Base-by-base conservation (phyloP, 2,113 vertebrate genomes). In the Helogale parvula region DNA sequence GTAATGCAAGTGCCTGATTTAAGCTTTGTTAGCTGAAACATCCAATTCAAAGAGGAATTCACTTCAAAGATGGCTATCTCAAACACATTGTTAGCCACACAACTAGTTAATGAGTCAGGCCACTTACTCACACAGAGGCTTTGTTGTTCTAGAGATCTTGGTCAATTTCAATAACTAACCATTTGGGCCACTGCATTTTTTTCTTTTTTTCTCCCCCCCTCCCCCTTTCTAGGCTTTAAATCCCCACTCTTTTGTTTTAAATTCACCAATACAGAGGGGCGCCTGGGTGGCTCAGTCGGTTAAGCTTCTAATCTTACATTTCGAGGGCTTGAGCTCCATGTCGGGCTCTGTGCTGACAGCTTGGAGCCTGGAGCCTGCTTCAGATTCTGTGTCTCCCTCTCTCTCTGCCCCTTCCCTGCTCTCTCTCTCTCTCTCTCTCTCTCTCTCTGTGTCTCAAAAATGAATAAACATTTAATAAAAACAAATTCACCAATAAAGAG, bases 371-470 rank as follows among this genome's bases (percentile, higher is more conserved):
- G 13, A 50, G 11, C 50, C 50, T 50, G 50, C 13, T 50, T 50
- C 50, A 3, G 50, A 50, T 13, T 50, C 50, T 50, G 50, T 50
- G 12, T 50, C 50, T 50, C 50, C 50, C 50, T 50, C 50, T 50
- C 50, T 50, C 50, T 50, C 50, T 50, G 13, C 50, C 11, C 50
- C 50, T 50, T 13, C 50, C 50, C 50, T 50, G 50, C 50, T 14
- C 50, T 0, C 13, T 2, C 2, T 50, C 13, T 50, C 50, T 50
- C 50, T 50, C 50, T 50, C 50, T 0, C 13, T 2, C 2, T 50
- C 13, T 50, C 50, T 50, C 50, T 50, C 50, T 50, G 13, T 14
- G 12, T 50, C 50, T 50, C 12, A 50, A 50, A 50, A 50, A 50
- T 50, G 13, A 50, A 50, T 14, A 50, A 50, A 50, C 50, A 50